A percentile compares a stretch with the other conserved stretches of the same genome.
phyloP scores from a whole-genome alignment of 2,797 vertebrate genomes.

The Bovichtus diacanthus region DNA sequence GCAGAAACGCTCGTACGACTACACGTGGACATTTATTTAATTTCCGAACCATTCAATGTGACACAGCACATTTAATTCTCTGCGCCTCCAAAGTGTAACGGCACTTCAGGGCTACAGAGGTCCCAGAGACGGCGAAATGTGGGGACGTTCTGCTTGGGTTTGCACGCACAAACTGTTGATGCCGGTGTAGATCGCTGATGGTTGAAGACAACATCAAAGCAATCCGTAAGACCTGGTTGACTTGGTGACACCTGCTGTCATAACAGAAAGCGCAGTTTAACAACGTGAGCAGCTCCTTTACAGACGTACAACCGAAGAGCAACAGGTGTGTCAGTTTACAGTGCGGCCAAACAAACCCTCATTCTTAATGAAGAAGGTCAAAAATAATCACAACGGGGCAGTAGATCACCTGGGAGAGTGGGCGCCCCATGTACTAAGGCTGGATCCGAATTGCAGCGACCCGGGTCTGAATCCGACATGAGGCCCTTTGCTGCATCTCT shows the following conservation, averaged over 20 bases:
- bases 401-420: no score
- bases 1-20: not conserved
- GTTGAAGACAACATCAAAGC: not conserved
- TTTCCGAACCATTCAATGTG: not conserved
- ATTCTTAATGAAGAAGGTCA: conserved; percentile 8
- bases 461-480: no score
- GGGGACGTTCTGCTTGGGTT: not conserved
- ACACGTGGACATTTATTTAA: not conserved
- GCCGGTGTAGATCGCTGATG: not conserved
- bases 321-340: not conserved
- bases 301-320: no score
- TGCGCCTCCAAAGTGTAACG: not conserved
- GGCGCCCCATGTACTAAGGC: no score
- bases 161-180: not conserved
- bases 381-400: conserved; percentile 19
- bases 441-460: no score
- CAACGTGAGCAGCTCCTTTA: not conserved
- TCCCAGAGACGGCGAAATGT: not conserved
- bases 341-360: not conserved
- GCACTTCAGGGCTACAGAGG: no score
- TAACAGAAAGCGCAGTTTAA: not conserved
- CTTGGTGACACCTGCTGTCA: not conserved
- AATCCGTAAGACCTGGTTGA: not conserved
- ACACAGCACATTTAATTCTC: not conserved
- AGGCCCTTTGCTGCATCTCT: no score